These are phyloP conservation scores for Autographa pulchrina DNA, from an alignment of 2,888 invertebrate genomes.

Conservation along the genomic window DNA sequence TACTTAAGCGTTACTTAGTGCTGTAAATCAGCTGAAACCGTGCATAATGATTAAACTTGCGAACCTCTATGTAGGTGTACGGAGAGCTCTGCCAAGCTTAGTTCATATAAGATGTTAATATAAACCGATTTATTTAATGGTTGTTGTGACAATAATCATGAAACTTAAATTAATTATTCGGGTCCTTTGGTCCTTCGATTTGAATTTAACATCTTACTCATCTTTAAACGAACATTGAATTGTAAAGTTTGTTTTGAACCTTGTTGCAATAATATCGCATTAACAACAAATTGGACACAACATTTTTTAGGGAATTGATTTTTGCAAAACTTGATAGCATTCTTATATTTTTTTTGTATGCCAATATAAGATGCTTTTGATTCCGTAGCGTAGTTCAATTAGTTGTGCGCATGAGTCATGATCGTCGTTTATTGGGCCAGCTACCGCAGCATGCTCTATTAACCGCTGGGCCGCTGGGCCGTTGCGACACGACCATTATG, in stretches of 20 bases:
- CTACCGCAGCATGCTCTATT: constrained; percentile 73
- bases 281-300: no score
- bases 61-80: background rate
- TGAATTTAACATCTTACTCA: background rate
- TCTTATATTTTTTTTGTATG: background rate
- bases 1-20: constrained; percentile 18
- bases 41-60: constrained; percentile 1
- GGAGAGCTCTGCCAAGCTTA: background rate
- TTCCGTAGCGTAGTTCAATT: constrained; percentile 28
- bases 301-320: no score
- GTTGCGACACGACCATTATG: constrained; percentile 77
- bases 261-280: no score
- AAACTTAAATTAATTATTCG: background rate
- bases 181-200: background rate
- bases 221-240: no score
- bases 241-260: no score
- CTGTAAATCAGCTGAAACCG: constrained; percentile 3
- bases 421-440: constrained; percentile 39
- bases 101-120: background rate
- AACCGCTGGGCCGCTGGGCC: constrained; percentile 72
- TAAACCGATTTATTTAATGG: background rate
- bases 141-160: background rate
- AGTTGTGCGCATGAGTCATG: constrained; percentile 44
- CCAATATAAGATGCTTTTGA: background rate
- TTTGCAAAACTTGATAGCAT: no score